Evolutionary conservation across 2,797 vertebrate species (phyloP), one percentile per base, ranked within the genome.

Genomic region (Somateria mollissima): DNA sequence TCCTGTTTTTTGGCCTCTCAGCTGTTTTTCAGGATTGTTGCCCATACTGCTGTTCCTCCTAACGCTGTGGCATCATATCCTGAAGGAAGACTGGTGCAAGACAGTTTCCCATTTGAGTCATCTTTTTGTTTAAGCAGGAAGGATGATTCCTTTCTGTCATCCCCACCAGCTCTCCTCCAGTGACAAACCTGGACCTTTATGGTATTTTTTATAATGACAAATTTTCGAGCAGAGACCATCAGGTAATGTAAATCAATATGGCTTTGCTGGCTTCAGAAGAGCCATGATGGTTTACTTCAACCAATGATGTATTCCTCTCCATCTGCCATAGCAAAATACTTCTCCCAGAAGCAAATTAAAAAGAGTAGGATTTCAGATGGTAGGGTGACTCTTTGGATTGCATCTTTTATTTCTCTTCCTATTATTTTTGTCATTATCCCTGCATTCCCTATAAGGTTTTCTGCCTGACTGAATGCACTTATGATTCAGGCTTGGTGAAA

Each of bases 221-320:
- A 91, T 94, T 89, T 88, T 79, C 89, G 82, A 91, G 51, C 82
- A 88, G 76, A 88, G 60, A 64, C 74, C 51, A 89, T 94, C 91
- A 87, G 78, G 53, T 70, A 57, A 78, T 60, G 66, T 89, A 87
- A 96, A 94, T 93, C 94, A 93, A 87, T 91, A 84, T 12, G 39
- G 39, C 67, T 90, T 91, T 90, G 20, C 70, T 86, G 60, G 80
- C 36, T 96, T 91, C 80, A 84, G 70, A 93, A 78, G 16, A 88
- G 30, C 56, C 82, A 34, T 70, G 67, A 32, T 90, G 92, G 92
- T 93, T 91, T 91, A 82, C 73, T 92, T 88, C 73, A 81, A 27
- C 73, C 64, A 76, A 18, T 70, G 64, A 79, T 76, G 56, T 57
- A 86, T 91, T 43, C 24, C 58, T 51, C 47, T 86, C 75, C 87